Percentiles rank a stretch among this genome's conserved stretches.
Evolutionary conservation across 2,888 invertebrate species (phyloP).

Genomic region (Steinernema carpocapsae): DNA sequence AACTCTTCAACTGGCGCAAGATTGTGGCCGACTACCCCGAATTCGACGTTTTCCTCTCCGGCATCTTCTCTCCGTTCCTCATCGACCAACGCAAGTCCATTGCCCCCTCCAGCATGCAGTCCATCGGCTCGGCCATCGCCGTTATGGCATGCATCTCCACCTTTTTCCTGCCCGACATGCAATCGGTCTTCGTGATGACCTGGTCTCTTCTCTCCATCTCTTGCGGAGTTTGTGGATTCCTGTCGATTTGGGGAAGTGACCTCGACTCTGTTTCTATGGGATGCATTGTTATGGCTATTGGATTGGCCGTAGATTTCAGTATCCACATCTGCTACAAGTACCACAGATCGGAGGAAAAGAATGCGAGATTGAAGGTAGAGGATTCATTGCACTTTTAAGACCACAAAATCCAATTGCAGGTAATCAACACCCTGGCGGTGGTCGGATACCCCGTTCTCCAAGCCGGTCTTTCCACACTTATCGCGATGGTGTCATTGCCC

Average conservation of each 20-base stretch:
- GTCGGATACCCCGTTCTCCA: constrained; percentile 68
- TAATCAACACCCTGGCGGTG: constrained; percentile 63
- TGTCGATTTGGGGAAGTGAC: constrained; percentile 65
- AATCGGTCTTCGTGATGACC: constrained; percentile 68
- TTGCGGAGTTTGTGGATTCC: constrained; percentile 68
- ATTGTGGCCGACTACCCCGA: constrained; percentile 66
- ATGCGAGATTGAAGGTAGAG: constrained; percentile 56
- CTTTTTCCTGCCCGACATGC: constrained; percentile 67
- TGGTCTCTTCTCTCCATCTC: constrained; percentile 68
- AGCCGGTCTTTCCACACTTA: constrained; percentile 64
- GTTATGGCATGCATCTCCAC: constrained; percentile 67
- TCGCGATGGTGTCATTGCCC: constrained; percentile 56
- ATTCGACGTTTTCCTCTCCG: constrained; percentile 65
- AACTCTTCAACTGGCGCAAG: constrained; percentile 66
- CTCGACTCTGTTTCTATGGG: constrained; percentile 68
- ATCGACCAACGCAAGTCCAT: constrained; percentile 68
- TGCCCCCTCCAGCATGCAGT: constrained; percentile 68
- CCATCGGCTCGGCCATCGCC: constrained; percentile 59
- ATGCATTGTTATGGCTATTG: constrained; percentile 67
- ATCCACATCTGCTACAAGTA: constrained; percentile 68
- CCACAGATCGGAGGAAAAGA: constrained; percentile 59
- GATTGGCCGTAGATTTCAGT: constrained; percentile 67
- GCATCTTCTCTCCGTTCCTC: constrained; percentile 66
- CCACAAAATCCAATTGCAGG: constrained; percentile 43
- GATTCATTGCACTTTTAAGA: not conserved